Evolutionary conservation across 1,140 invertebrate species (phyloP), one percentile per base, ranked within the genome.

Genomic region (Octopus bimaculoides): DNA sequence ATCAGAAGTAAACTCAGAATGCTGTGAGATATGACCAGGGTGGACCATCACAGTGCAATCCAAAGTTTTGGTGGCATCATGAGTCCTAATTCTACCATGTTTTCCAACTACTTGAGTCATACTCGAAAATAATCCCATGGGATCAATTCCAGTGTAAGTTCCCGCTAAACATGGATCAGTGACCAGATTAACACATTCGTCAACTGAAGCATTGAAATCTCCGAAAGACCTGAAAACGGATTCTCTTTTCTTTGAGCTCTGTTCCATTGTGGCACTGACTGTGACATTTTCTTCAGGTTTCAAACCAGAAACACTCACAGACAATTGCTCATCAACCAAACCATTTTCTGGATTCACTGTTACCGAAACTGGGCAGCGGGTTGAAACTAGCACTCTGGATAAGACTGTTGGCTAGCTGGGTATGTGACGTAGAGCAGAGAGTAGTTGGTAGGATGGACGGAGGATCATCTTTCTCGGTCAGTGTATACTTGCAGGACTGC

Each of bases 41-140:
- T 41, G 26, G 26, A 41, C 26, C 26, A 41, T 41, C 26, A 41
- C 26, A 41, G 26, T 41, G 26, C 2, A 41, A 41, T 41, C 26
- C 26, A 41, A 41, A 41, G 26, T 1, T 41, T 41, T 41, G 26
- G 26, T 41, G 26, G 26, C 26, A 41, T 41, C 26, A 41, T 41
- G 26, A 41, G 26, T 41, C 26, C 0, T 41, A 41, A 41, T 41
- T 41, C 26, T 41, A 41, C 26, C 26, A 41, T 41, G 26, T 41
- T 41, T 41, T 41, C 26, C 26, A 41, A 41, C 26, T 41, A 41
- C 26, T 41, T 41, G 26, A 41, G 26, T 74, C 85, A 86, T 84
- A 55, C 84, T 84, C 81, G 81, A 85, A 66, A 85, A 81, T 26
- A 86, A 78, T 12, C 85, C 85, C 83, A 85, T 85, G 17, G 79